These are phyloP conservation scores for Oreochromis mossambicus DNA, from an alignment of 2,797 vertebrate genomes.

Conservation along the genomic window DNA sequence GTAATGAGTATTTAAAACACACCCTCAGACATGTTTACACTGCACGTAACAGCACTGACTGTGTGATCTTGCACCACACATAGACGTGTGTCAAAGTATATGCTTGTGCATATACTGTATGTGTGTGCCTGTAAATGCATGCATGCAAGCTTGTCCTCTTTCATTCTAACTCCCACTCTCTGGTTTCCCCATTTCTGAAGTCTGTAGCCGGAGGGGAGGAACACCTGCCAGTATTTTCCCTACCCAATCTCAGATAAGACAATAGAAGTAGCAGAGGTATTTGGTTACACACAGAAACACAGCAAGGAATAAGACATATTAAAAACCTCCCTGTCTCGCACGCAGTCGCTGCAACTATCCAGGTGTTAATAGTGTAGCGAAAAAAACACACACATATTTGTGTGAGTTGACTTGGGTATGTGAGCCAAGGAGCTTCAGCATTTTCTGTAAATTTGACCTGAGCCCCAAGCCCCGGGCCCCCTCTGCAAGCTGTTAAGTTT, in stretches of 20 bases:
- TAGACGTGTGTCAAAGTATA: constrained; percentile 52
- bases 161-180: constrained; percentile 61
- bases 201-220: constrained; percentile 64
- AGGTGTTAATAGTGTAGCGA: constrained; percentile 60
- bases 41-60: constrained; percentile 63
- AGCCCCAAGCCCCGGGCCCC: constrained; percentile 52
- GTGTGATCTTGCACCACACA: constrained; percentile 68
- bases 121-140: neutral
- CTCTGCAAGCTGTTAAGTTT: constrained; percentile 74
- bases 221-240: constrained; percentile 67
- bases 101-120: constrained; percentile 1
- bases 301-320: constrained; percentile 53
- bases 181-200: constrained; percentile 68
- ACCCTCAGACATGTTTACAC: constrained; percentile 75
- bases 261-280: constrained; percentile 66
- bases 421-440: constrained; percentile 22
- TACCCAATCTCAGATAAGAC: constrained; percentile 69
- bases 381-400: constrained; percentile 27
- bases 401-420: constrained; percentile 28
- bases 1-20: constrained; percentile 75
- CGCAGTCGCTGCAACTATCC: constrained; percentile 42
- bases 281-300: constrained; percentile 61
- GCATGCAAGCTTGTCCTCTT: constrained; percentile 39
- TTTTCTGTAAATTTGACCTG: constrained; percentile 65
- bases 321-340: constrained; percentile 52